Conservation (phyloP, 2,797 vertebrate genomes). For the Falco biarmicus region DNA sequence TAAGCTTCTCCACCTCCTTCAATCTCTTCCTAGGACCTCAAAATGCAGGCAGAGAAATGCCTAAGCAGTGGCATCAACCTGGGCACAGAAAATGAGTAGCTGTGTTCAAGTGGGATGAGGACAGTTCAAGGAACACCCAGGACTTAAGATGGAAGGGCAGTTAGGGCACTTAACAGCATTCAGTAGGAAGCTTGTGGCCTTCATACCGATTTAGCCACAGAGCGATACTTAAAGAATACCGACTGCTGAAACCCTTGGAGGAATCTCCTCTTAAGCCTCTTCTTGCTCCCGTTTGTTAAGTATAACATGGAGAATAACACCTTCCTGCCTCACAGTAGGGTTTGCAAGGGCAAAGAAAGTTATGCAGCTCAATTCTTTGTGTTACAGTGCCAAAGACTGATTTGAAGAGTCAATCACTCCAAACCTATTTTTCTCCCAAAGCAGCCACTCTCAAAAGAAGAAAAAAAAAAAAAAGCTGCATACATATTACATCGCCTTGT, state of each 20-base stretch:
- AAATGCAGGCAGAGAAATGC: not conserved
- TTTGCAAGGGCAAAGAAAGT: slow-evolving; percentile 21
- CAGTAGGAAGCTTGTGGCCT: not conserved
- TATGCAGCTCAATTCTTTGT: not conserved
- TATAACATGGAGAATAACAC: not conserved
- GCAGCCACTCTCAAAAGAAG: not conserved
- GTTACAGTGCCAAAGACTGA: not conserved
- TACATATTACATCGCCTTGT: slow-evolving; percentile 33
- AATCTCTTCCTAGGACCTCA: not conserved
- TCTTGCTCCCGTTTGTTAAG: not conserved
- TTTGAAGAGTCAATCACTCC: slow-evolving; percentile 12
- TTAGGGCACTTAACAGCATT: not conserved
- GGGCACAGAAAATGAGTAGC: not conserved
- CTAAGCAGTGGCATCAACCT: not conserved
- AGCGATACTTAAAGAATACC: not conserved
- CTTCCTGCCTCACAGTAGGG: not conserved
- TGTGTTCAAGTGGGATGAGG: not conserved
- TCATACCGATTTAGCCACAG: not conserved
- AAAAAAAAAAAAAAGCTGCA: not conserved
- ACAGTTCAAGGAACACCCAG: not conserved
- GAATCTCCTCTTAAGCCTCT: not conserved
- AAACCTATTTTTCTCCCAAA: slow-evolving; percentile 23
- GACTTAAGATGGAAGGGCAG: not conserved
- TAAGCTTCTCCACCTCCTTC: not conserved
- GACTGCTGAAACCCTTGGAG: not conserved